Evolutionary conservation across 2,888 invertebrate species (phyloP).

Genomic region (Andrena trimmerana): DNA sequence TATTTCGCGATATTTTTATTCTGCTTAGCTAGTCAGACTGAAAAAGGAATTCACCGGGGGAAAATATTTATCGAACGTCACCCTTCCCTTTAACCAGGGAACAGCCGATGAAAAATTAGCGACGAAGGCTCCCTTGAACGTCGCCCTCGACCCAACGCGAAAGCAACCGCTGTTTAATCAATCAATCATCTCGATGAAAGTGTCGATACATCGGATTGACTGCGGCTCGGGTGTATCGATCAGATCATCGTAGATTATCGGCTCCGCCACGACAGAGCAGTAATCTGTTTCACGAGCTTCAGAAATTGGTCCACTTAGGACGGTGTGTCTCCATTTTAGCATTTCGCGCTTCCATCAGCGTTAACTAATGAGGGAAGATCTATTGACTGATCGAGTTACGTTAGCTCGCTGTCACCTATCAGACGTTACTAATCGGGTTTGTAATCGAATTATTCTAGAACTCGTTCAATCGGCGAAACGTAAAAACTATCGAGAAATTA

Average conservation of each 20-base stretch:
- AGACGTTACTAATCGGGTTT: background rate
- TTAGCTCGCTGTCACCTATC: background rate
- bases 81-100: background rate
- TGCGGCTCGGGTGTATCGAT: slow-evolving; percentile 35
- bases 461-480: background rate
- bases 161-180: slow-evolving; percentile 35
- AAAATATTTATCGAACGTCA: background rate
- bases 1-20: slow-evolving; percentile 7
- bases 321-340: slow-evolving; percentile 22
- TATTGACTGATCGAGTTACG: slow-evolving; percentile 23
- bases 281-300: slow-evolving; percentile 42
- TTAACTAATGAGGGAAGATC: slow-evolving; percentile 9
- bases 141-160: background rate
- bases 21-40: background rate
- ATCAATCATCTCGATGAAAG: slow-evolving; percentile 38
- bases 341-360: slow-evolving; percentile 18
- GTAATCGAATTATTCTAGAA: background rate
- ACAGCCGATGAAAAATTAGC: slow-evolving; percentile 17
- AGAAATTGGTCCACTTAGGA: slow-evolving; percentile 38
- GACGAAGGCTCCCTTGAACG: background rate
- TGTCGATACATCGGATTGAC: slow-evolving; percentile 31
- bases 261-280: slow-evolving; percentile 28
- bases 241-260: slow-evolving; percentile 36
- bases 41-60: background rate
- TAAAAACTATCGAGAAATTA: background rate